Base-by-base conservation (phyloP, 2,797 vertebrate genomes). In the Leptatherina wallacei region DNA sequence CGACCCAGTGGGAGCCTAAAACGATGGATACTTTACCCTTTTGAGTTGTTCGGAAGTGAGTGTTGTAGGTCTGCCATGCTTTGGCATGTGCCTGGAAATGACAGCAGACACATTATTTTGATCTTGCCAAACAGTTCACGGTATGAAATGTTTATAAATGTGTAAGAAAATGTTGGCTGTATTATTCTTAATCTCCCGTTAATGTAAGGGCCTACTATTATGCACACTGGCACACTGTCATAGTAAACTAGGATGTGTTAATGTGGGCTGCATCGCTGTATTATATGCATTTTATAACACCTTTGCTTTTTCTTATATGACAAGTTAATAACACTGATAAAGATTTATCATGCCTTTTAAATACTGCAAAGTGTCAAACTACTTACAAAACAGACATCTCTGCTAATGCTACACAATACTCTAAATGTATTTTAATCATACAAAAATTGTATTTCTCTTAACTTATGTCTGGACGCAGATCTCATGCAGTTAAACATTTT, bases 1-100 rank as follows among this genome's bases (percentile, higher is more conserved):
- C 95, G 0, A 98, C 94, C 98, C 98, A 99, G 65, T 98, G 96
- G 49, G 98, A 97, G 74, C 97, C 97, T 85, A 99, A 56, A 0
- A 96, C 96, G 75, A 99, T 95, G 18, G 98, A 99, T 38, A 99
- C 59, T 82, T 91, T 89, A 2, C 98, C 98, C 38, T 88, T 94
- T 91, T 99, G 98, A 60, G 77, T 72, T 0, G 93, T 88, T 0
- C 96, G 93, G 87, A 97, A 99, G 56, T 77, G 82, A 13, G 59
- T 78, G 86, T 96, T 74, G 82, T 99, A 99, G 73, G 89, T 93
- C 80, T 97, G 97, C 97, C 97, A 99, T 30, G 95, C 95, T 91
- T 94, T 94, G 14, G 97, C 95, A 22, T 99, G 98, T 69, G 98
- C 98, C 98, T 99, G 89, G 2, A 65, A 90, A 91, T 71, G 78